Evolutionary conservation across 2,888 invertebrate genomes (phyloP), one percentile per base, ranked within the genome.

Genomic region (Latrodectus hesperus): DNA sequence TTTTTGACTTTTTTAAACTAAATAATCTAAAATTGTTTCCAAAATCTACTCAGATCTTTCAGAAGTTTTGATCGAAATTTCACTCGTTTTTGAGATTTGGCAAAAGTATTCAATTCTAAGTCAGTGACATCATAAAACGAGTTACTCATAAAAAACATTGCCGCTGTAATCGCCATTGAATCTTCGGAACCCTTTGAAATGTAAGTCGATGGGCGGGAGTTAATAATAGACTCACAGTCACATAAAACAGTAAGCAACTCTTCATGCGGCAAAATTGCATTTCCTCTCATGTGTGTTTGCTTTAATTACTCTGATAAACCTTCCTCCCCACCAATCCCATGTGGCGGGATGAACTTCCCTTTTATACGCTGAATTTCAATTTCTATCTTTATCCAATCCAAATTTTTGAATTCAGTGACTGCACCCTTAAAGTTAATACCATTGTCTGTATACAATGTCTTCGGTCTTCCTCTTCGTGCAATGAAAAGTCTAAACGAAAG

Each of bases 271-370:
- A 55, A 2, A 10, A 55, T 14, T 55, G 55, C 10, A 10, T 14
- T 55, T 3, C 0, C 3, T 6, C 1, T 1, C 0, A 1, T 2
- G 1, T 0, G 8, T 6, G 5, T 55, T 5, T 0, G 55, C 55
- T 55, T 55, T 55, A 14, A 55, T 55, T 55, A 3, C 55, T 14
- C 55, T 11, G 16, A 55, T 6, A 55, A 55, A 14, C 14, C 55
- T 55, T 55, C 14, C 55, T 14, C 55, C 11, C 55, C 55, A 55
- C 10, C 2, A 10, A 55, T 14, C 55, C 55, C 55, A 55, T 14
- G 1, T 55, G 55, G 55, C 10, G 55, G 55, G 8, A 3, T 55
- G 16, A 71, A 71, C 49, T 49, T 14, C n/a, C 70, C 11, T 71
- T 71, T 14, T 49, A 14, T 71, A 49, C 14, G 51, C 1, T 71